A percentile compares a stretch with the other conserved stretches of the same genome.
Conservation (phyloP, 1,140 invertebrate genomes). For the Trachymyrmex septentrionalis region DNA sequence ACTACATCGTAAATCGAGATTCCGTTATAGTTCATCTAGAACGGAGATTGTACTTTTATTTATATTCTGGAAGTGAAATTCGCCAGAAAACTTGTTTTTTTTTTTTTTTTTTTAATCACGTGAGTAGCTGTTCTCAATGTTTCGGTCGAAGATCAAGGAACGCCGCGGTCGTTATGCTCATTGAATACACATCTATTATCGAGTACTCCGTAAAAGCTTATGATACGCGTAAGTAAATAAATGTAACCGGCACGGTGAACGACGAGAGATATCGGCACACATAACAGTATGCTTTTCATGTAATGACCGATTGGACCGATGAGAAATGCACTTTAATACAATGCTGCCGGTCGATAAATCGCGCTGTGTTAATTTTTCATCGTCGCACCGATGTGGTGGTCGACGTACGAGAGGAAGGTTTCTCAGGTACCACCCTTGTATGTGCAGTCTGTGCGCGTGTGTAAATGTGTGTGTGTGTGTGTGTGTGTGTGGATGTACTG, state of each 20-base stretch:
- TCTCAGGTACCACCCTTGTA: conserved; percentile 26
- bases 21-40: not conserved
- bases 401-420: conserved; percentile 59
- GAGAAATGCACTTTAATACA: conserved; percentile 59
- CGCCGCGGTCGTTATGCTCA: not conserved
- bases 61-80: not conserved
- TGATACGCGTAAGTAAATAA: conserved; percentile 29
- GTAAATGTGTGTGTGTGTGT: too few species aligned
- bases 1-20: not conserved
- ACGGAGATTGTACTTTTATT: conserved; percentile 15
- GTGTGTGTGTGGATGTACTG: not conserved
- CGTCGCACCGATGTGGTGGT: not conserved
- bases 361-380: conserved; percentile 53
- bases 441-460: not conserved
- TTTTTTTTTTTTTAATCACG: not conserved
- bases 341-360: conserved; percentile 52
- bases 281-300: conserved; percentile 55
- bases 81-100: not conserved
- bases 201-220: not conserved
- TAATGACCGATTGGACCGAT: conserved; percentile 39
- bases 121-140: too few species aligned
- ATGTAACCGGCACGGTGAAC: conserved; percentile 9
- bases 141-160: not conserved
- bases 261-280: conserved; percentile 30
- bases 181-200: not conserved